These are phyloP conservation scores for Mythimna vitellina DNA, from an alignment of 2,888 invertebrate species.

Conservation along the genomic window DNA sequence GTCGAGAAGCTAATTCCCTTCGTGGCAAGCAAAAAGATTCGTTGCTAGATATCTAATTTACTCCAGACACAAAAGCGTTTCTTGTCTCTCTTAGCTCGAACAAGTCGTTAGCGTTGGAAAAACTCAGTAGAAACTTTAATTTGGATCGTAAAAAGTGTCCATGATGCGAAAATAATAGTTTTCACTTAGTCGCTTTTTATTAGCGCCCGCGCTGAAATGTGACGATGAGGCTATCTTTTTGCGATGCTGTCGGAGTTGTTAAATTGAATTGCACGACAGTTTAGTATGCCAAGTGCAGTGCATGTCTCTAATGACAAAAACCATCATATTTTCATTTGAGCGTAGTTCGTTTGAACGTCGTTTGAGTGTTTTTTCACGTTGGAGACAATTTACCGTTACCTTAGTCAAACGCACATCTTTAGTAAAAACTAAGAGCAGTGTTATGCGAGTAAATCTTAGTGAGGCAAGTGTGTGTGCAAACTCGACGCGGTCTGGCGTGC, in stretches of 20 bases:
- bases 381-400: constrained; percentile 26
- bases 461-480: constrained; percentile 73
- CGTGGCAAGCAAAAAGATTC: constrained; percentile 67
- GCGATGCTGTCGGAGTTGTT: constrained; percentile 51
- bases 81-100: constrained; percentile 70
- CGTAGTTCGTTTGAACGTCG: not conserved
- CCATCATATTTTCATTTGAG: constrained; percentile 36
- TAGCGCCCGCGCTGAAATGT: constrained; percentile 65
- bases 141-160: constrained; percentile 71
- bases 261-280: constrained; percentile 53
- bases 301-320: constrained; percentile 21
- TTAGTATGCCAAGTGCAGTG: constrained; percentile 44
- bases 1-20: constrained; percentile 54
- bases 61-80: constrained; percentile 70
- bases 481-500: constrained; percentile 69
- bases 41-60: constrained; percentile 70
- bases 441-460: constrained; percentile 74
- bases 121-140: constrained; percentile 72
- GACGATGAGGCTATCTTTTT: constrained; percentile 64
- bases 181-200: constrained; percentile 70
- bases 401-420: constrained; percentile 20
- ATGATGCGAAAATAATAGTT: constrained; percentile 73
- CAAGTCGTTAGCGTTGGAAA: constrained; percentile 74
- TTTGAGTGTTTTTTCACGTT: constrained; percentile 11
- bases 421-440: constrained; percentile 66